Evolutionary conservation across 2,888 invertebrate genomes (phyloP).

Genomic region (Perithous albicinctus): DNA sequence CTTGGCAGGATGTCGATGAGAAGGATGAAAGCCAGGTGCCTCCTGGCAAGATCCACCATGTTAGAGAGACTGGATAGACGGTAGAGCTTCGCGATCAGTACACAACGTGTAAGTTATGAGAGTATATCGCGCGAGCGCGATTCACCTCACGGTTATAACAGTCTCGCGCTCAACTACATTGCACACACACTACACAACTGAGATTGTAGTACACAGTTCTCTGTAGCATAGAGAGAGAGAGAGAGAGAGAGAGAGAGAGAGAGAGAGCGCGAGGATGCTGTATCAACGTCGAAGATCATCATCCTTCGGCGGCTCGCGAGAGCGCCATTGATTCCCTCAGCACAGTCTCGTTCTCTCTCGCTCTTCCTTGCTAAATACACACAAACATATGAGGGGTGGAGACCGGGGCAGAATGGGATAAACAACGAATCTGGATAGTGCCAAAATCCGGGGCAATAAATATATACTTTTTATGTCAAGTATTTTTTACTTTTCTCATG

Average conservation of each 20-base stretch:
- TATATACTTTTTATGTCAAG: no score
- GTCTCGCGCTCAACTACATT: slow-evolving; percentile 34
- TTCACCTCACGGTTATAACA: slow-evolving; percentile 39
- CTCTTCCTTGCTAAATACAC: slow-evolving; percentile 37
- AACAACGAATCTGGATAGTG: no score
- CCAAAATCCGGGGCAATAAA: no score
- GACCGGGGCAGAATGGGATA: no score
- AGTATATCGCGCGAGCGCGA: slow-evolving; percentile 36
- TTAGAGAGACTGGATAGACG: slow-evolving; percentile 28
- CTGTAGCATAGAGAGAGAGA: neutral
- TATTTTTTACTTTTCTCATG: no score
- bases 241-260: slow-evolving; percentile 29
- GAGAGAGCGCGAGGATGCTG: neutral
- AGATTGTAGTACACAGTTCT: slow-evolving; percentile 27
- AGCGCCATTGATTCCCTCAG: slow-evolving; percentile 68
- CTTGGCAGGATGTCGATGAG: slow-evolving; percentile 10
- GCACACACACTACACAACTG: slow-evolving; percentile 1
- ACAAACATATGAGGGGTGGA: neutral
- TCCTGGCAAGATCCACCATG: slow-evolving; percentile 20
- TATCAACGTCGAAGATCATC: slow-evolving; percentile 68
- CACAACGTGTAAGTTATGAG: slow-evolving; percentile 71
- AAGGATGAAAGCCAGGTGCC: slow-evolving; percentile 29
- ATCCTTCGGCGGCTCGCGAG: slow-evolving; percentile 50
- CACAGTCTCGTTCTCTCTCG: slow-evolving; percentile 37
- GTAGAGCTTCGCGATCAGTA: slow-evolving; percentile 67